Evolutionary conservation across 1,140 invertebrate species (phyloP), one percentile per base, ranked within the genome.

Genomic region (Drosophila oshimai): DNA sequence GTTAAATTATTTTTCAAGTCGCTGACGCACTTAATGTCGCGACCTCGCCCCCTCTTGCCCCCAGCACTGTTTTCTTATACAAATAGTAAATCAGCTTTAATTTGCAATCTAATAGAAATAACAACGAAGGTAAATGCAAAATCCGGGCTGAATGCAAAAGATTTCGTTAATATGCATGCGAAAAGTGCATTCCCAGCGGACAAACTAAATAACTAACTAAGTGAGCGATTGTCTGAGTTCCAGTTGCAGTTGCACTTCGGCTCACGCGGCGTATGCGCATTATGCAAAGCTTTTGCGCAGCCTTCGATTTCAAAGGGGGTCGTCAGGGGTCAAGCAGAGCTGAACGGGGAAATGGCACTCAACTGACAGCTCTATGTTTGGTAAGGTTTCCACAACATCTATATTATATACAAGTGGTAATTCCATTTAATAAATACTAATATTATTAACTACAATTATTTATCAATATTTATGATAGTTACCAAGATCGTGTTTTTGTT

Each of bases 1-100:
- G n/a, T n/a, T n/a, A n/a, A 86, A 86, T 87, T 87, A 87, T 87
- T 88, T 84, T 86, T 87, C 83, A 87, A 87, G 69, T 77, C 81
- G 81, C 70, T 87, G 81, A 88, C 83, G 81, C 81, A 87, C 77
- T 88, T 87, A 87, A 87, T 87, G 81, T 65, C 76, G 47, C 78
- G 76, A 87, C 76, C 76, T 73, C 53, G 64, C 39, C 18, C 31
- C 28, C 20, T 6, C 0, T 9, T 6, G 7, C 28, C 20, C 47
- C 29, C 15, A 18, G 9, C 29, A 12, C 29, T 36, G 13, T 54
- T 26, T 83, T 84, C 64, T 87, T 88, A 83, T 77, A 88, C 83
- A 87, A 87, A 87, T 87, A 87, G 76, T 81, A 87, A 87, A 77
- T 74, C 78, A 45, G 41, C 73, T 78, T 87, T 86, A 88, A 88